Evolutionary conservation across 2,797 vertebrate genomes (phyloP).

Genomic region (Lemur catta): DNA sequence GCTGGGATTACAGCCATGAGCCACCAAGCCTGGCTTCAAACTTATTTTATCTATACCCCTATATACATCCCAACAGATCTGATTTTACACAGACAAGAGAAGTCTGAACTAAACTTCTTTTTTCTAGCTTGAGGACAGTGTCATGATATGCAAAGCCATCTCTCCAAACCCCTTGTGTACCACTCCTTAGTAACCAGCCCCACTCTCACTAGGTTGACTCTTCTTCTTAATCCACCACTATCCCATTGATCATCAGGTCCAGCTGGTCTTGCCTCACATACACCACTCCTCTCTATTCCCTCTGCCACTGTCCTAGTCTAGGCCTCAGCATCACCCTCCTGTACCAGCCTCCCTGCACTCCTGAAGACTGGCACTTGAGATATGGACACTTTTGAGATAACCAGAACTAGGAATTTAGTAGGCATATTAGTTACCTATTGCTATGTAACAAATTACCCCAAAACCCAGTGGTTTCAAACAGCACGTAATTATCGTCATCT

Average conservation of each 20-base stretch:
- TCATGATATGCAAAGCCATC: background rate
- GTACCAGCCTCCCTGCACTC: background rate
- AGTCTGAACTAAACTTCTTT: background rate
- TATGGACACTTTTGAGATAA: background rate
- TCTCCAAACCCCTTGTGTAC: background rate
- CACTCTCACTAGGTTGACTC: background rate
- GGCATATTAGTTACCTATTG: background rate
- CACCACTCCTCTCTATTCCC: background rate
- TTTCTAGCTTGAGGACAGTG: background rate
- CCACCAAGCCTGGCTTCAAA: background rate
- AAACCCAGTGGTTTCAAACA: conserved; percentile 8
- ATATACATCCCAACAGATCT: background rate
- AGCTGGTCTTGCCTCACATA: background rate
- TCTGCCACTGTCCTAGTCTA: background rate
- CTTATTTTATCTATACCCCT: background rate
- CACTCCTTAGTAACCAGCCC: background rate
- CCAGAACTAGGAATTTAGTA: background rate
- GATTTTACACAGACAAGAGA: background rate
- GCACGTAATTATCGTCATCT: background rate
- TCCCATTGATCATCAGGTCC: background rate
- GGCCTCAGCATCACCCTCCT: background rate
- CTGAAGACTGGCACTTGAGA: background rate
- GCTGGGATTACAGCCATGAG: background rate
- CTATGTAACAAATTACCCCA: background rate
- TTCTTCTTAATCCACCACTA: background rate